A percentile compares a stretch with the other conserved stretches of the same genome.
Evolutionary conservation across 2,888 invertebrate genomes (phyloP).

Genomic region (Chalcosyrphus nemorum): DNA sequence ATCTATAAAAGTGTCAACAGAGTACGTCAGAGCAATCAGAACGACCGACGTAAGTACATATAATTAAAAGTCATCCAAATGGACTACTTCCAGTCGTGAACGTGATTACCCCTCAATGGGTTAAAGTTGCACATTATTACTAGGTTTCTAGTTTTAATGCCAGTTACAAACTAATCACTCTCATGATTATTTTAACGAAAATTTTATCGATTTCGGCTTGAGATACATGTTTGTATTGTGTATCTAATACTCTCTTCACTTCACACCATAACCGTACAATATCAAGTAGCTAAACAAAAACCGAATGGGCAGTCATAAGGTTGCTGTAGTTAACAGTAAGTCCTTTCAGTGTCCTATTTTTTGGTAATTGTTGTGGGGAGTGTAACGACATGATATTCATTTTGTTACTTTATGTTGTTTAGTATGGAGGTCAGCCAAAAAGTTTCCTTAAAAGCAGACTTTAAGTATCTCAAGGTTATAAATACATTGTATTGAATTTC

Average conservation of each 20-base stretch:
- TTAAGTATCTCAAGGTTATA: too few relatives aligned
- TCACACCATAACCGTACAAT: background rate
- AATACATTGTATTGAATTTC: too few relatives aligned
- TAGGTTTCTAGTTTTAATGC: background rate
- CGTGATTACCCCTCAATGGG: slow-evolving; percentile 15
- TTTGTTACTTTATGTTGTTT: background rate
- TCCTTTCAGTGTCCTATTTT: background rate
- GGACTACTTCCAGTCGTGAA: slow-evolving; percentile 25
- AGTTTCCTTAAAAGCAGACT: too few relatives aligned
- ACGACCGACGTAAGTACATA: slow-evolving; percentile 2
- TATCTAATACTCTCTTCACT: slow-evolving; percentile 3
- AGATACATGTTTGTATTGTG: background rate
- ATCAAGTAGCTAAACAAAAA: background rate
- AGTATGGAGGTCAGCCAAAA: too few relatives aligned
- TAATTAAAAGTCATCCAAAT: background rate
- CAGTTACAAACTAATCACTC: slow-evolving; percentile 2
- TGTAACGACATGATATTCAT: background rate
- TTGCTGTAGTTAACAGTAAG: background rate
- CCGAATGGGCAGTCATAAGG: background rate
- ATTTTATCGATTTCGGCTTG: slow-evolving; percentile 49
- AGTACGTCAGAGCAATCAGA: background rate
- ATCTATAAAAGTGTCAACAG: background rate
- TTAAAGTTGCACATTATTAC: background rate
- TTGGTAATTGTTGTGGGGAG: background rate
- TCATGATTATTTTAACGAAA: slow-evolving; percentile 26